Conservation (phyloP, 2,888 invertebrate species). For the Pollenia griseotomentosa region DNA sequence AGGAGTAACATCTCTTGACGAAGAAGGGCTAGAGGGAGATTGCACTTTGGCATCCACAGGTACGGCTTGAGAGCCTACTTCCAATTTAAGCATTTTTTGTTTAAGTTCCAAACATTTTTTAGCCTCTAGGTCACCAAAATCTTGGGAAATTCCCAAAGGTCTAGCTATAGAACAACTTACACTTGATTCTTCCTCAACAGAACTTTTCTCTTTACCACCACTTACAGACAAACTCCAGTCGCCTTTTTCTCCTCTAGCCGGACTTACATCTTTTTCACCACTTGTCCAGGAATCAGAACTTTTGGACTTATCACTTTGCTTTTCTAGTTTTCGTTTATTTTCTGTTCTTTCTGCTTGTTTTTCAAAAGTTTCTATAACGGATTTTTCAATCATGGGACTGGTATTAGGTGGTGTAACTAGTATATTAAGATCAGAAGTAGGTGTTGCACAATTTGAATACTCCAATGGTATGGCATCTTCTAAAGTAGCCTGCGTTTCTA, state of each 20-base stretch:
- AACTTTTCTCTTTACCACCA: conserved; percentile 87
- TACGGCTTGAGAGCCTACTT: conserved; percentile 84
- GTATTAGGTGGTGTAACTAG: conserved; percentile 87
- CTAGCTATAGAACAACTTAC: conserved; percentile 92
- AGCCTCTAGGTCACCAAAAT: conserved; percentile 87
- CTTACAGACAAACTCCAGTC: conserved; percentile 85
- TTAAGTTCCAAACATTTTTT: conserved; percentile 85
- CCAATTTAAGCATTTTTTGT: conserved; percentile 87
- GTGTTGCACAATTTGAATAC: conserved; percentile 84
- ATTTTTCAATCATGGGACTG: conserved; percentile 86
- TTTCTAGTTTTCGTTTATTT: conserved; percentile 88
- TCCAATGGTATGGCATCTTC: conserved; percentile 86
- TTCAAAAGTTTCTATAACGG: conserved; percentile 81
- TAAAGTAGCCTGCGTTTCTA: conserved; percentile 86
- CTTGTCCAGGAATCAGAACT: conserved; percentile 94
- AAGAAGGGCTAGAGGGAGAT: conserved; percentile 84
- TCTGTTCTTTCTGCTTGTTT: conserved; percentile 76
- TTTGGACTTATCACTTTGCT: conserved; percentile 86
- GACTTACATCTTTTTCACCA: conserved; percentile 89
- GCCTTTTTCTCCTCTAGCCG: conserved; percentile 84
- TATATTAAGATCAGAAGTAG: conserved; percentile 84
- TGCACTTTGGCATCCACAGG: conserved; percentile 82
- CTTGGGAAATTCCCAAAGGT: conserved; percentile 91
- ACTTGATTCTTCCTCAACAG: conserved; percentile 89
- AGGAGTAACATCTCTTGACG: conserved; percentile 84